These are phyloP conservation scores for Halocynthia aurantium DNA, from an alignment of 23 tunicate genomes.

Conservation along the genomic window DNA sequence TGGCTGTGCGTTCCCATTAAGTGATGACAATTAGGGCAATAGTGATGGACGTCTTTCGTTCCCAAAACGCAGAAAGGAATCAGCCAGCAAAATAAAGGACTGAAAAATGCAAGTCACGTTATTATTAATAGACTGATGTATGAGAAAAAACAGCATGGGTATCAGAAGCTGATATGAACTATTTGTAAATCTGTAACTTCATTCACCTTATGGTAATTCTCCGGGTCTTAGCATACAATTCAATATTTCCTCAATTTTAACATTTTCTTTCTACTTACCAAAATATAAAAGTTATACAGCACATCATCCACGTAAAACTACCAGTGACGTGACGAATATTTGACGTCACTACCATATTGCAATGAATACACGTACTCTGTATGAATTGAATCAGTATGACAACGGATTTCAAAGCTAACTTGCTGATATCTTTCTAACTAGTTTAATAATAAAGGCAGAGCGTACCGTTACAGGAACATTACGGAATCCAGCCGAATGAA, in stretches of 20 bases:
- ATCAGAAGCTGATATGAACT: too few species aligned
- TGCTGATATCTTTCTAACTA: too few species aligned
- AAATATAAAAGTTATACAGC: slow-evolving; percentile 4
- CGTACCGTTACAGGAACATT: slow-evolving; percentile 9
- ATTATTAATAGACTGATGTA: too few species aligned
- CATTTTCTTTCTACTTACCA: background rate
- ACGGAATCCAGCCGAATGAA: background rate
- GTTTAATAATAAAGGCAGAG: background rate
- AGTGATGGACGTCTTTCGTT: slow-evolving; percentile 15
- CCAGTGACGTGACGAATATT: background rate
- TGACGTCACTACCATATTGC: slow-evolving; percentile 3
- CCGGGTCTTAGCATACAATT: background rate
- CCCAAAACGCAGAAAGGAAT: slow-evolving; percentile 13
- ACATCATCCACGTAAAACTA: slow-evolving; percentile 20
- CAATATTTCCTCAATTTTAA: background rate
- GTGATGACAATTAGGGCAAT: slow-evolving; percentile 13
- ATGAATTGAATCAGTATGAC: too few species aligned
- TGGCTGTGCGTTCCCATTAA: slow-evolving; percentile 1
- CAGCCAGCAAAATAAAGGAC: slow-evolving; percentile 21
- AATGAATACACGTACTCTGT: background rate
- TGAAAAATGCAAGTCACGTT: background rate
- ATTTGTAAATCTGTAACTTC: too few species aligned
- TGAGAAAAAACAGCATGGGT: too few species aligned
- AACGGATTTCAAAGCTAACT: too few species aligned
- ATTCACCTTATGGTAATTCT: too few species aligned